Evolutionary conservation across 1,140 invertebrate genomes (phyloP).

Genomic region (Aethina tumida): DNA sequence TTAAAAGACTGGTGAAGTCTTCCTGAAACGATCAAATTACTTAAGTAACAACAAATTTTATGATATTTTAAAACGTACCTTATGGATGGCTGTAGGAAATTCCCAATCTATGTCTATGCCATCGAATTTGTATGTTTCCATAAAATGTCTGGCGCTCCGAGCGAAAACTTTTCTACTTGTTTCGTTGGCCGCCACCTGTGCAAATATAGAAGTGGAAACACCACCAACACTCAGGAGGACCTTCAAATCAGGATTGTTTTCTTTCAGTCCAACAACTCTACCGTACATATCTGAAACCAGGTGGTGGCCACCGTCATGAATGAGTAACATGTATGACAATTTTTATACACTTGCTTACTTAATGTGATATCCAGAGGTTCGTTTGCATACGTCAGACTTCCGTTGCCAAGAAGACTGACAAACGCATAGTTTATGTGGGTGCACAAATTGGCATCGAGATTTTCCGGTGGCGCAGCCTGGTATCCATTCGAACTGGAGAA

Average conservation of each 20-base stretch:
- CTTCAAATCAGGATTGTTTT: constrained; percentile 52
- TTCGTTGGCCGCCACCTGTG: constrained; percentile 11
- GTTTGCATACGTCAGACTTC: constrained; percentile 46
- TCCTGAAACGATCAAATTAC: constrained; percentile 16
- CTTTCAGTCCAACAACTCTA: constrained; percentile 43
- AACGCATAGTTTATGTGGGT: constrained; percentile 69
- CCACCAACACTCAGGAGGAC: constrained; percentile 63
- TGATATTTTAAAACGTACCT: constrained; percentile 3
- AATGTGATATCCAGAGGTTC: constrained; percentile 30
- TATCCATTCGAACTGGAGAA: constrained; percentile 63
- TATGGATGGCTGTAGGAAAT: constrained; percentile 7
- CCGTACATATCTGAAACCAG: constrained; percentile 33
- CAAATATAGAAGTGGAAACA: constrained; percentile 13
- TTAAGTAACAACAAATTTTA: constrained; percentile 1
- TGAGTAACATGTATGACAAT: neutral
- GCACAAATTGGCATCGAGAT: constrained; percentile 59
- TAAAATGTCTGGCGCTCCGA: constrained; percentile 9
- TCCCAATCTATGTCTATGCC: constrained; percentile 41
- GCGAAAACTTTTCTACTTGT: constrained; percentile 10
- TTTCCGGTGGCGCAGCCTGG: constrained; percentile 48
- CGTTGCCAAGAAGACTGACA: constrained; percentile 45
- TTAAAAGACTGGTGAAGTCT: constrained; percentile 20
- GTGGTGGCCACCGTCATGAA: neutral
- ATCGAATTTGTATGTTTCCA: constrained; percentile 37
- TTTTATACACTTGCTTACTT: constrained; percentile 5